These are phyloP conservation scores for Aphidius ervi DNA, from an alignment of 1,140 invertebrate species.

Conservation along the genomic window DNA sequence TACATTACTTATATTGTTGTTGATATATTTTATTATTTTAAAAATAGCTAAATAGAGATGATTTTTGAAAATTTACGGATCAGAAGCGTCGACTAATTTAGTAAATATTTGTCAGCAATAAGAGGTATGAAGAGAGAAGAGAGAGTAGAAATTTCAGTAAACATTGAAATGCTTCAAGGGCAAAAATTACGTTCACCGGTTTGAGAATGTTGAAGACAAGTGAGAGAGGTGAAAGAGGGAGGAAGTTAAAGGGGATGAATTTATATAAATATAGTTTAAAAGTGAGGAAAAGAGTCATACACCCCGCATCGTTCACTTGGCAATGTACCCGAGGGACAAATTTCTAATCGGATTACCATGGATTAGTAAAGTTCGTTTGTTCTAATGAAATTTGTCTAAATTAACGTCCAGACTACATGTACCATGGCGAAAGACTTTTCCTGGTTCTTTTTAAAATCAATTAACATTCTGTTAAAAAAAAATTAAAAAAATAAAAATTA, in stretches of 20 bases:
- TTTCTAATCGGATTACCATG: slow-evolving; percentile 54
- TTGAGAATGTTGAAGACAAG: slow-evolving; percentile 3
- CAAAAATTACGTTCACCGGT: background rate
- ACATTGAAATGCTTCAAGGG: slow-evolving; percentile 21
- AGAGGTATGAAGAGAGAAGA: slow-evolving; percentile 25
- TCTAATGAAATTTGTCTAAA: slow-evolving; percentile 56
- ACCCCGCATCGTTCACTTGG: slow-evolving; percentile 21
- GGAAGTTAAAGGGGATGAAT: slow-evolving; percentile 16
- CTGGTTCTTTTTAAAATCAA: too few species aligned
- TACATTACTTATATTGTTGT: too few species aligned
- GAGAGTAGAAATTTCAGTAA: slow-evolving; percentile 22
- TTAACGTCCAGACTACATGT: slow-evolving; percentile 36
- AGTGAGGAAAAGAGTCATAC: slow-evolving; percentile 22
- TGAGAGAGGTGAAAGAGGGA: background rate
- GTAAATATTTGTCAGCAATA: slow-evolving; percentile 46
- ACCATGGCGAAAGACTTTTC: background rate
- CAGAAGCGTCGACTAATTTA: slow-evolving; percentile 34
- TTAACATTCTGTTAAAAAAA: background rate
- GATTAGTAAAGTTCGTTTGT: slow-evolving; percentile 56
- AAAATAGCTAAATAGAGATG: background rate
- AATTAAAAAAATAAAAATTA: background rate
- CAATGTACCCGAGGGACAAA: slow-evolving; percentile 43
- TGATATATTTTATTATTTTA: background rate
- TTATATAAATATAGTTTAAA: slow-evolving; percentile 15
- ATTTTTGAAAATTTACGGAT: slow-evolving; percentile 25